Evolutionary conservation across 2,888 invertebrate species (phyloP).

Genomic region (Fragum sueziense): DNA sequence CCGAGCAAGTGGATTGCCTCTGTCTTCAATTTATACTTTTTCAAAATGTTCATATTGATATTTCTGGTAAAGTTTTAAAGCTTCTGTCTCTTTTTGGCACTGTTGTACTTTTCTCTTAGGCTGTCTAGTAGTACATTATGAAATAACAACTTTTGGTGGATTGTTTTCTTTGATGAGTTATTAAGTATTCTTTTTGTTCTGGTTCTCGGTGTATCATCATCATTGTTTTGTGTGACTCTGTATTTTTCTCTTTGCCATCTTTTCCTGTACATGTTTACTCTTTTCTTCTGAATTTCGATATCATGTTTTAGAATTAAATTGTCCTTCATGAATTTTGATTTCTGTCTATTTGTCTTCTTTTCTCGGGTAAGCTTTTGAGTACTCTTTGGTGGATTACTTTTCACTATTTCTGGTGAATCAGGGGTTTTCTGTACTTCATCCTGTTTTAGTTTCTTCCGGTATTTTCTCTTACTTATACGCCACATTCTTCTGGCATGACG

Average conservation of each 20-base stretch:
- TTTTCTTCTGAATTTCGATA: constrained; percentile 18
- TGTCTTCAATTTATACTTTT: constrained; percentile 24
- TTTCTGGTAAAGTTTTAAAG: neutral
- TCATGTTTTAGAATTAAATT: neutral
- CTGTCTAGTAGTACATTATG: constrained; percentile 8
- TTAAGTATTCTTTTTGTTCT: neutral
- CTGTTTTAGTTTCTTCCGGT: too few relatives aligned
- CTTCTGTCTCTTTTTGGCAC: constrained; percentile 22
- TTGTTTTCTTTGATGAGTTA: neutral
- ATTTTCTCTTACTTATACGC: too few relatives aligned
- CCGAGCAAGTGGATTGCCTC: neutral
- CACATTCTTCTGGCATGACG: too few relatives aligned
- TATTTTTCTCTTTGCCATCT: constrained; percentile 5
- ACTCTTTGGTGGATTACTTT: too few relatives aligned
- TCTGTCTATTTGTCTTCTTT: too few relatives aligned
- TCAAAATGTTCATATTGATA: neutral
- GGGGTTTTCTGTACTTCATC: too few relatives aligned
- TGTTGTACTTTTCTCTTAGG: constrained; percentile 11
- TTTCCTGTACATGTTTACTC: constrained; percentile 24
- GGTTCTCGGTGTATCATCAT: neutral
- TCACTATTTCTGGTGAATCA: too few relatives aligned
- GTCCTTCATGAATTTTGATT: too few relatives aligned
- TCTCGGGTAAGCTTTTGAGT: too few relatives aligned
- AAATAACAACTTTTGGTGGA: neutral
- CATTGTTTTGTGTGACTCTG: neutral